Evolutionary conservation across 2,797 vertebrate genomes (phyloP), one percentile per base, ranked within the genome.

Genomic region (Bovichtus diacanthus): DNA sequence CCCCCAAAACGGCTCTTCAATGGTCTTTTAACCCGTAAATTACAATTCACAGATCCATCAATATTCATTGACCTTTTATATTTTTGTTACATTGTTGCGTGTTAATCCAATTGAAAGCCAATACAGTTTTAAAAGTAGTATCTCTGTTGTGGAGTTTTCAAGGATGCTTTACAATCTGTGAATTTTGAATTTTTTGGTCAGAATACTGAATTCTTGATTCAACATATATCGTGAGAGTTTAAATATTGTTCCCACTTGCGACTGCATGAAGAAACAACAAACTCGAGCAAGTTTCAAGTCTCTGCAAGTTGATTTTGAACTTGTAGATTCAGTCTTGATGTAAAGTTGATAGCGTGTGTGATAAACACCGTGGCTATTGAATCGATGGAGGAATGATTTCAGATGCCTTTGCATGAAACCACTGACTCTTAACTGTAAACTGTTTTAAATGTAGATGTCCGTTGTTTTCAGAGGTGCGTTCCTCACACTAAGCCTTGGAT

Each of bases 331-430:
- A n/a, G n/a, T n/a, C n/a, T n/a, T n/a, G n/a, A n/a, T n/a, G n/a
- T n/a, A n/a, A n/a, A n/a, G n/a, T n/a, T n/a, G n/a, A n/a, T n/a
- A n/a, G n/a, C n/a, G n/a, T n/a, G n/a, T n/a, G n/a, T n/a, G 29
- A 12, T 25, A 13, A 61, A 64, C 23, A 15, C 12, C 4, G 38
- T 53, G 15, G 7, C 55, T 61, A 12, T 29, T 4, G 15, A 29
- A 25, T 55, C 3, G 0, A 44, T 5, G 13, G 4, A 47, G 27
- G 34, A 16, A 51, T 51, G 9, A 50, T 36, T 46, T 74, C 60
- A 70, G 31, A 53, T 21, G 44, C 25, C 46, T 34, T 67, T 41
- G 39, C 16, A 49, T 44, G 43, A 50, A 69, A 53, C 58, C 59
- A 69, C 59, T n/a, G 36, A 36, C 49, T 67, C 29, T 23, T 29